Percentiles rank a stretch among this genome's conserved stretches.
Evolutionary conservation across 2,113 vertebrate species (phyloP).

Genomic region (Leiothrix lutea): DNA sequence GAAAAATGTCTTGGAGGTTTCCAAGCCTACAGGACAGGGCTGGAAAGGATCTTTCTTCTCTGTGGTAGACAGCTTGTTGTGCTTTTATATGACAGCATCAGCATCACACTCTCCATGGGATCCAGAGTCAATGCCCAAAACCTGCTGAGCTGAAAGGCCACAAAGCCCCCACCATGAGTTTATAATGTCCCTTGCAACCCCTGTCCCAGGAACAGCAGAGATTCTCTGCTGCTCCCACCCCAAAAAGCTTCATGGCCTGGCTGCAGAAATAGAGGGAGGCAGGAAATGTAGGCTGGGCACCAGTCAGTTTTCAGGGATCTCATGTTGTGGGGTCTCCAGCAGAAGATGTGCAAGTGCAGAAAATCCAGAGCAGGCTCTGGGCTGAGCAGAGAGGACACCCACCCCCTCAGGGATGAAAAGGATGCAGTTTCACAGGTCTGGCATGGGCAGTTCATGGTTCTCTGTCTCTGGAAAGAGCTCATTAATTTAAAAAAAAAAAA

Average conservation of each 20-base stretch:
- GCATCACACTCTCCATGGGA: background rate
- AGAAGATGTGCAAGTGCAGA: background rate
- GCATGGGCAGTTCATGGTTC: background rate
- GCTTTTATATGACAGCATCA: background rate
- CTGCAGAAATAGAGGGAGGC: background rate
- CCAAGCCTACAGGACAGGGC: background rate
- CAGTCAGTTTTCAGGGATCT: accelerated
- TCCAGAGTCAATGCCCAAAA: background rate
- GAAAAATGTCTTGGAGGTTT: background rate
- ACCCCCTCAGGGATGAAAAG: background rate
- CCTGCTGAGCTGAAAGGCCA: background rate
- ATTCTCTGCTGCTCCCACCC: background rate
- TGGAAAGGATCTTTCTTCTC: background rate
- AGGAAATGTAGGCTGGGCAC: background rate
- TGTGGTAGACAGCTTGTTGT: background rate
- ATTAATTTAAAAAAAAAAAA: no score
- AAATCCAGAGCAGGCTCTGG: background rate
- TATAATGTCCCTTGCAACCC: background rate
- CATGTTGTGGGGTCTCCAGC: background rate
- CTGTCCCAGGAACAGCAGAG: background rate
- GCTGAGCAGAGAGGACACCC: background rate
- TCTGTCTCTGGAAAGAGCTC: background rate
- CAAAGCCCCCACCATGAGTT: accelerated
- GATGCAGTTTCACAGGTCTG: background rate
- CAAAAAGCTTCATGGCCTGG: background rate